Base-by-base conservation (phyloP, 2,888 invertebrate genomes). In the Gnatocerus cornutus region DNA sequence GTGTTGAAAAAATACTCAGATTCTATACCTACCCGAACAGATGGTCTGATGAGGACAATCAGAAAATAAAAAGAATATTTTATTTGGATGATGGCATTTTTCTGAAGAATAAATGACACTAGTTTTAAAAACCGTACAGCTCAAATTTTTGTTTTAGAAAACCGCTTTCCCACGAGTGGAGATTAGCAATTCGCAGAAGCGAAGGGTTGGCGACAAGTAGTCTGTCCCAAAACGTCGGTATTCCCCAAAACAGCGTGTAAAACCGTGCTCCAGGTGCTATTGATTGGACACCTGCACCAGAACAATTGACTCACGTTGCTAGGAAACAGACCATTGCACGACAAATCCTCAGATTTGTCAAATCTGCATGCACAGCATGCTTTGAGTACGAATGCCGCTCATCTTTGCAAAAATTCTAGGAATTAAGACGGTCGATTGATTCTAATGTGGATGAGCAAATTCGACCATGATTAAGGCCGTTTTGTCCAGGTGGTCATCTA, bases 251-350 rank as follows among this genome's bases (percentile, higher is more conserved):
- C 76, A 75, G 75, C 77, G 74, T 77, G 77, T 76, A 74, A 75
- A 70, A 73, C 78, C 74, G 58, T 75, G 71, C 76, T 80, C 82
- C 83, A 84, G 84, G 83, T 84, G 83, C 83, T 84, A 84, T 84
- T 84, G 84, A 84, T 84, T 82, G 83, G 83, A 83, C 84, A 84
- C 84, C 84, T 84, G 84, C 83, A 81, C 72, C 81, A 82, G 83
- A 84, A 84, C 84, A 83, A 84, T 84, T 76, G 82, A 76, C 76
- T 78, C 59, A 80, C 80, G 84, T 84, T 83, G 83, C 84, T 83
- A 84, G 83, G 84, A 80, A 78, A 84, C 84, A 78, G 76, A 78
- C 79, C 79, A 81, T 82, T 81, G 83, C 82, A 82, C 80, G 83
- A 78, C 79, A 83, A 83, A 83, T 83, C 84, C 80, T 79, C 81